Percentiles rank a stretch among this genome's conserved stretches.
Conservation (phyloP, 2,113 vertebrate species). For the Steatornis caripensis region DNA sequence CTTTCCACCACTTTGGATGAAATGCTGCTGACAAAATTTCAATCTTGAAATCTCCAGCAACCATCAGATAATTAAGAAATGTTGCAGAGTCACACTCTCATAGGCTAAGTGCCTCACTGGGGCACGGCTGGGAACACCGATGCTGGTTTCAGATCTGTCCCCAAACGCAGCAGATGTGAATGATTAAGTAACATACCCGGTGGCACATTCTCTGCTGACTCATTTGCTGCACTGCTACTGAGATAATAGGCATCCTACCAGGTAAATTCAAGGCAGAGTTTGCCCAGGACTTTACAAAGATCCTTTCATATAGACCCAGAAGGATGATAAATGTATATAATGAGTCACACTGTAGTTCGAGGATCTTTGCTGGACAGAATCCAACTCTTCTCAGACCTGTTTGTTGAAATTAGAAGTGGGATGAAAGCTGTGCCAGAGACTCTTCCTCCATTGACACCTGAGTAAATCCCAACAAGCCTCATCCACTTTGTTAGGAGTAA, state of each 20-base stretch:
- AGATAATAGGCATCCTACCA: not conserved
- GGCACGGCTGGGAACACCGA: not conserved
- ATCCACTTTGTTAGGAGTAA: not conserved
- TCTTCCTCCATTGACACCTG: not conserved
- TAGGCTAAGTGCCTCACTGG: not conserved
- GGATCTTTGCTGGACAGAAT: not conserved
- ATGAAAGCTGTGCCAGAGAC: not conserved
- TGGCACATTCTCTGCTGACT: conserved; percentile 10
- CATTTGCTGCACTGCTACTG: not conserved
- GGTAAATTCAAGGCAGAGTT: not conserved
- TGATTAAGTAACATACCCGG: not conserved
- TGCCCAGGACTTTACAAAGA: not conserved
- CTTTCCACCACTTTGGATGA: conserved; percentile 48
- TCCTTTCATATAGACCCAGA: not conserved
- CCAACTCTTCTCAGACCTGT: not conserved
- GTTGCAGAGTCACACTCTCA: conserved; percentile 25
- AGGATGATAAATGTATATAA: not conserved
- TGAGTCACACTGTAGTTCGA: not conserved
- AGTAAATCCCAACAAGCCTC: not conserved
- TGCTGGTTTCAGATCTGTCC: not conserved
- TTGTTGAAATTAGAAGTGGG: not conserved
- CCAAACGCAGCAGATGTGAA: not conserved
- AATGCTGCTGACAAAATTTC: conserved; percentile 51
- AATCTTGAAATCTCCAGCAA: conserved; percentile 14
- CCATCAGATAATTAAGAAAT: conserved; percentile 18